Evolutionary conservation across 2,888 invertebrate species (phyloP).

Genomic region (Morpho helenor): DNA sequence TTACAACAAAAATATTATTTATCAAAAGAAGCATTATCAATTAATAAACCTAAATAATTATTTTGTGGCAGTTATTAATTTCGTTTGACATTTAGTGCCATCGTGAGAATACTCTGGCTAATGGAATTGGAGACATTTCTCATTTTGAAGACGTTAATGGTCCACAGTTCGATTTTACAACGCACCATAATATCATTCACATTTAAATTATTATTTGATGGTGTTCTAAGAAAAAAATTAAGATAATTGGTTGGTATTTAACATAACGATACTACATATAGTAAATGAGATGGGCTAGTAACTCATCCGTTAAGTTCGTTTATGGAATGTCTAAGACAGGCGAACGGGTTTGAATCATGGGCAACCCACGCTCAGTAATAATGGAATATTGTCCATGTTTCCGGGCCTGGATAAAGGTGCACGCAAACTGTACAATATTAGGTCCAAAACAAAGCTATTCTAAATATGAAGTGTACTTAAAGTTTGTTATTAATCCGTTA

Average conservation of each 20-base stretch:
- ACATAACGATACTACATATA: conserved; percentile 6
- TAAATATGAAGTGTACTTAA: no score
- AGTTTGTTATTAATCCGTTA: no score
- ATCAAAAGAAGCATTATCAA: conserved; percentile 10
- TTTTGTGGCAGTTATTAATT: conserved; percentile 19
- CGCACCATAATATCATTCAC: conserved; percentile 23
- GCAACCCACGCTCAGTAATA: conserved; percentile 39
- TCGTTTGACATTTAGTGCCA: conserved; percentile 25
- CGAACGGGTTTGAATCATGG: conserved; percentile 28
- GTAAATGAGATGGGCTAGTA: conserved; percentile 20
- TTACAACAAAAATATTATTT: conserved; percentile 3
- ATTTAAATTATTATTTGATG: conserved; percentile 12
- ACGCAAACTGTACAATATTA: background rate
- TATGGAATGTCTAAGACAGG: conserved; percentile 25
- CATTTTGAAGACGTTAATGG: conserved; percentile 48
- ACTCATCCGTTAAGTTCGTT: conserved; percentile 26
- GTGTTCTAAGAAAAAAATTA: conserved; percentile 9
- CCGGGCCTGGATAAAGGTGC: conserved; percentile 24
- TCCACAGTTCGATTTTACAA: conserved; percentile 40
- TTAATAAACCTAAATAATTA: conserved; percentile 11
- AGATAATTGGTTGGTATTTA: conserved; percentile 1
- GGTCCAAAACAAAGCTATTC: no score
- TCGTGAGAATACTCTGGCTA: conserved; percentile 41
- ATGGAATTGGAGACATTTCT: conserved; percentile 43
- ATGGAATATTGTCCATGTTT: conserved; percentile 41